phyloP scores from a whole-genome alignment of 2,113 vertebrate species.

The zebrafish (Danio rerio) region DNA sequence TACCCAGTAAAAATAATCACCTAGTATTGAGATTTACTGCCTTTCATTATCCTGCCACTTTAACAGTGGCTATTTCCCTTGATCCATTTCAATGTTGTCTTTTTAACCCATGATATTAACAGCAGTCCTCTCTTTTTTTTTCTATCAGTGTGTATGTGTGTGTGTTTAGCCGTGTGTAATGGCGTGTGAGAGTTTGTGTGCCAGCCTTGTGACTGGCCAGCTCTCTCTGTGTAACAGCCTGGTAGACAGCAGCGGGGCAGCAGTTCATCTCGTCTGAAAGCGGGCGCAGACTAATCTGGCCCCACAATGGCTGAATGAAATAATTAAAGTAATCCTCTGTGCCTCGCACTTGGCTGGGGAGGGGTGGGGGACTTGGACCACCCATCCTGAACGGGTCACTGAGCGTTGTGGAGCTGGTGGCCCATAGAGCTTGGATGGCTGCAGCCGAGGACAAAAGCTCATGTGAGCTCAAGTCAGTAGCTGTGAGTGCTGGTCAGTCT shows the following conservation, averaged over 20 bases:
- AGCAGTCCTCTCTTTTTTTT: background rate
- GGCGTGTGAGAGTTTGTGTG: conserved; percentile 40
- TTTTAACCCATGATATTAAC: background rate
- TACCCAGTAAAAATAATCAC: background rate
- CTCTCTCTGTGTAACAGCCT: conserved; percentile 42
- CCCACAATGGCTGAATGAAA: conserved; percentile 58
- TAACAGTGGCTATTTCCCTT: background rate
- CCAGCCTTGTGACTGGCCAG: conserved; percentile 37
- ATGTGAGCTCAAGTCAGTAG: background rate
- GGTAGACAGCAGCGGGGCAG: conserved; percentile 39
- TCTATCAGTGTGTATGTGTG: background rate
- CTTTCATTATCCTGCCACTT: background rate
- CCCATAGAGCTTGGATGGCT: background rate
- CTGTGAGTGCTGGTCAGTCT: background rate
- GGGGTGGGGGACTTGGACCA: conserved; percentile 35
- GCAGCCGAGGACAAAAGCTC: conserved; percentile 13
- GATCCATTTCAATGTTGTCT: background rate
- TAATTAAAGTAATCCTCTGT: conserved; percentile 62
- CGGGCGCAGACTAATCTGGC: conserved; percentile 50
- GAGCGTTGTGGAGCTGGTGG: conserved; percentile 9
- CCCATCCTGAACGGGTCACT: conserved; percentile 43
- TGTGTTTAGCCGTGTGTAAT: conserved; percentile 32
- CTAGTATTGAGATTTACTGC: background rate
- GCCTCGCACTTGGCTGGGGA: conserved; percentile 37
- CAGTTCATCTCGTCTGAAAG: conserved; percentile 44